phyloP scores from a whole-genome alignment of 2,888 invertebrate species.

The Hedychridium roseum region DNA sequence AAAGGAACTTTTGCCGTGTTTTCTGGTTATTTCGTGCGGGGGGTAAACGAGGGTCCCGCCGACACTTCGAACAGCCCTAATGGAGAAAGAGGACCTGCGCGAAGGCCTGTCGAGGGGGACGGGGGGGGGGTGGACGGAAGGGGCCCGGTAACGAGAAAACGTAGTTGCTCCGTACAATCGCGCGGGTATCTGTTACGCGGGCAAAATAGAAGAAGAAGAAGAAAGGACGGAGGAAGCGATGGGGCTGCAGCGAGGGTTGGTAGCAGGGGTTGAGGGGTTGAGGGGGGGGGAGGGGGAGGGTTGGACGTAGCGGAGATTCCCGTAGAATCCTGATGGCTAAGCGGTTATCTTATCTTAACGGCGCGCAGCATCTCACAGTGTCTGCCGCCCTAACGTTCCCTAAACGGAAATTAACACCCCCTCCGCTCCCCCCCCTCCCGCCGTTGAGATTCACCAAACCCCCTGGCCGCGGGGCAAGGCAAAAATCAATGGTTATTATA shows the following conservation, averaged over 20 bases:
- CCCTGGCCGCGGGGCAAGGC: conserved; percentile 31
- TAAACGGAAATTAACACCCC: conserved; percentile 62
- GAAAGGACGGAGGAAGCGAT: background rate
- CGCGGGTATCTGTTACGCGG: too few relatives aligned
- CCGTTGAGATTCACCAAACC: conserved; percentile 22
- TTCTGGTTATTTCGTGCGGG: too few relatives aligned
- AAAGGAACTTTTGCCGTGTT: too few relatives aligned
- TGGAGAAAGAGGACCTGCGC: conserved; percentile 28
- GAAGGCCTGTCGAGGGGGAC: too few relatives aligned
- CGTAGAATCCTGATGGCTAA: conserved; percentile 55
- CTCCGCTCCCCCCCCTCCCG: conserved; percentile 16
- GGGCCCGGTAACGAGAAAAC: conserved; percentile 12
- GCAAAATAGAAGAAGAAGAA: background rate
- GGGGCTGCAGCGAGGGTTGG: background rate
- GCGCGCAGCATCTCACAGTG: conserved; percentile 44
- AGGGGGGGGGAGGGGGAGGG: background rate
- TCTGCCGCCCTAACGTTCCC: conserved; percentile 50
- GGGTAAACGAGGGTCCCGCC: conserved; percentile 19
- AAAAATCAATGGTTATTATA: conserved; percentile 57
- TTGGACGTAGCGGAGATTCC: conserved; percentile 17
- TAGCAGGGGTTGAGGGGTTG: too few relatives aligned
- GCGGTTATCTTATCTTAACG: conserved; percentile 61
- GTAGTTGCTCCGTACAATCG: too few relatives aligned
- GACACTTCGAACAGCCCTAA: conserved; percentile 35
- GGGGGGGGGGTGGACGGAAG: conserved; percentile 17